phyloP scores from a whole-genome alignment of 2,797 vertebrate species.

The Falco concolor region DNA sequence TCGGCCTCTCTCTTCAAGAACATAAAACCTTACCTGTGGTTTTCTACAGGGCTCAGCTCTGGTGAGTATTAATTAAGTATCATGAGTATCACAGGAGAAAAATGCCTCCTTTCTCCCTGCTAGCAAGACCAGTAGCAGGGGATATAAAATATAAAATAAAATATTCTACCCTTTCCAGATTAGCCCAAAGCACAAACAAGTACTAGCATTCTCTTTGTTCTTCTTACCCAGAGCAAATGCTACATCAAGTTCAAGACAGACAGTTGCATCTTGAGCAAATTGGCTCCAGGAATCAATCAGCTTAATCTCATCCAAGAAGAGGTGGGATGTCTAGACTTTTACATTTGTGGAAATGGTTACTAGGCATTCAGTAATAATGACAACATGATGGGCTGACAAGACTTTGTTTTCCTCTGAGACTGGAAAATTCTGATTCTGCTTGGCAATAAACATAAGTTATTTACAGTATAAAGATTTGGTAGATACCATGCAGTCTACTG shows the following conservation, averaged over 20 bases:
- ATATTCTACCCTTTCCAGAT: not conserved
- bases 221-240: slow-evolving; percentile 39
- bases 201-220: slow-evolving; percentile 53
- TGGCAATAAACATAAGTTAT: slow-evolving; percentile 51
- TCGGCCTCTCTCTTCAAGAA: not conserved
- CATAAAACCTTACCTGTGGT: not conserved
- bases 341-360: slow-evolving; percentile 25
- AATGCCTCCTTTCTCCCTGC: slow-evolving; percentile 4
- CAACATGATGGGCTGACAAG: slow-evolving; percentile 49
- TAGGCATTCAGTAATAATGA: slow-evolving; percentile 45
- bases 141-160: slow-evolving; percentile 10
- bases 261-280: slow-evolving; percentile 41
- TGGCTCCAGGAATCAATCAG: slow-evolving; percentile 54
- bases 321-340: slow-evolving; percentile 20
- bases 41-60: slow-evolving; percentile 6
- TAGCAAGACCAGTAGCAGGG: not conserved
- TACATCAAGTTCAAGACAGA: slow-evolving; percentile 25
- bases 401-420: slow-evolving; percentile 45
- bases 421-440: slow-evolving; percentile 33
- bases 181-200: slow-evolving; percentile 39
- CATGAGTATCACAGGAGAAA: not conserved
- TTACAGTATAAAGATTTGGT: slow-evolving; percentile 38
- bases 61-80: not conserved
- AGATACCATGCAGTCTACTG: not conserved
- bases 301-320: slow-evolving; percentile 28